Evolutionary conservation across 2,113 vertebrate species (phyloP).

Genomic region (Pseudolaguvia tuberculata): DNA sequence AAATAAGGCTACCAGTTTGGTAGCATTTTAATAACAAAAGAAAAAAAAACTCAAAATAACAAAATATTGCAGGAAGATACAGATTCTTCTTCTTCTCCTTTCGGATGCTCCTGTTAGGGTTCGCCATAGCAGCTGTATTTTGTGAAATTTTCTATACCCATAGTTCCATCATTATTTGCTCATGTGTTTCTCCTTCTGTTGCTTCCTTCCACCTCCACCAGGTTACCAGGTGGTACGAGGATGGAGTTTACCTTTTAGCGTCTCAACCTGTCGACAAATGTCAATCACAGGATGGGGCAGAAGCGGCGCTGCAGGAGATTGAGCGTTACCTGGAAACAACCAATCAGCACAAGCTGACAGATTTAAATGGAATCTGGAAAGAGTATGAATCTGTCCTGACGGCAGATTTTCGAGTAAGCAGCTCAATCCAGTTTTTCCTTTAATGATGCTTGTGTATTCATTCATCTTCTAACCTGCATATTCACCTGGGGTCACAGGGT

Average conservation of each 20-base stretch:
- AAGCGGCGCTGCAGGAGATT: slow-evolving; percentile 89
- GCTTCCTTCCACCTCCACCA: slow-evolving; percentile 50
- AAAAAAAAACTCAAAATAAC: background rate
- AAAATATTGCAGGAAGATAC: background rate
- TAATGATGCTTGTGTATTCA: background rate
- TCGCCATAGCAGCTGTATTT: too few relatives aligned
- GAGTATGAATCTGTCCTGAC: slow-evolving; percentile 83
- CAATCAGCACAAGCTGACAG: slow-evolving; percentile 75
- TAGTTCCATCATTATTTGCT: background rate
- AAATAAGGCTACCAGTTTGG: background rate
- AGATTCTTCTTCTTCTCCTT: too few relatives aligned
- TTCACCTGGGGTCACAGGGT: too few relatives aligned
- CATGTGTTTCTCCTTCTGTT: background rate
- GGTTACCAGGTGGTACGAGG: slow-evolving; percentile 89
- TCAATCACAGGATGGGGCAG: slow-evolving; percentile 93
- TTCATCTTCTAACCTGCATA: too few relatives aligned
- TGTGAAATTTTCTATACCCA: background rate
- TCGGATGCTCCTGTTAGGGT: too few relatives aligned
- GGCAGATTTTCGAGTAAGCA: slow-evolving; percentile 78
- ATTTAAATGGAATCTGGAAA: slow-evolving; percentile 71
- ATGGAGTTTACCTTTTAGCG: slow-evolving; percentile 92
- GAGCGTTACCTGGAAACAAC: slow-evolving; percentile 85
- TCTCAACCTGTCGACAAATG: slow-evolving; percentile 94
- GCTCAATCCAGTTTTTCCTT: background rate
- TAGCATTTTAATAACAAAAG: too few relatives aligned